Evolutionary conservation across 2,888 invertebrate genomes (phyloP), one percentile per base, ranked within the genome.

Genomic region (Ophion ventricosus): DNA sequence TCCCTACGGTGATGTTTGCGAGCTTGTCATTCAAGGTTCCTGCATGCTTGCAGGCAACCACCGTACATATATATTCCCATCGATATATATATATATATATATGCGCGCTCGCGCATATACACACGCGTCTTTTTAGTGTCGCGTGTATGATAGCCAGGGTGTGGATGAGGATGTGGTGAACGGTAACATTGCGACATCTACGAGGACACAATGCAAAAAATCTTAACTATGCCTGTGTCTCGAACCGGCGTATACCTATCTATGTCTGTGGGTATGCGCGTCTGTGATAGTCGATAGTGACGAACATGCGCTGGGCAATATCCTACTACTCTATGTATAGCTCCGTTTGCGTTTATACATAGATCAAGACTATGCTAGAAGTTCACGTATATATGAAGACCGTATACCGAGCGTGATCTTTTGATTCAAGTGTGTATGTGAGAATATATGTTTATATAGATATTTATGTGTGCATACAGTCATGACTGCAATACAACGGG

Each of bases 1-100:
- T 90, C 89, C 91, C 90, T 81, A 83, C 85, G 90, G 91, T 90
- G 88, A 84, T 91, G 89, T 92, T 91, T 91, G 91, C 89, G 87
- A 88, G 88, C 83, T 89, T 90, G 91, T 92, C 91, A 90, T 90
- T 89, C 80, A 69, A 85, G 80, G 73, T 82, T 82, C 76, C 20
- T 40, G 17, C 29, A 59, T 66, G 17, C 61, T 61, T 67, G 25
- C 74, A 63, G 56, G 20, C 69, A 40, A 57, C 29, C 25, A 7
- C 29, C 35, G 11, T 20, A 59, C 29, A 54, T 29, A 40, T 26
- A n/a, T 59, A 43, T 14, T 8, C 56, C n/a, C 14, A 54, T 29
- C 64, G 56, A 26, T 57, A 14, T 54, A 56, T 25, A 26, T 57
- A 14, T 26, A 56, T 35, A 11, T 64, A 23, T 35, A 63, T n/a